Evolutionary conservation across 2,888 invertebrate genomes (phyloP).

Genomic region (Tetropium fuscum): DNA sequence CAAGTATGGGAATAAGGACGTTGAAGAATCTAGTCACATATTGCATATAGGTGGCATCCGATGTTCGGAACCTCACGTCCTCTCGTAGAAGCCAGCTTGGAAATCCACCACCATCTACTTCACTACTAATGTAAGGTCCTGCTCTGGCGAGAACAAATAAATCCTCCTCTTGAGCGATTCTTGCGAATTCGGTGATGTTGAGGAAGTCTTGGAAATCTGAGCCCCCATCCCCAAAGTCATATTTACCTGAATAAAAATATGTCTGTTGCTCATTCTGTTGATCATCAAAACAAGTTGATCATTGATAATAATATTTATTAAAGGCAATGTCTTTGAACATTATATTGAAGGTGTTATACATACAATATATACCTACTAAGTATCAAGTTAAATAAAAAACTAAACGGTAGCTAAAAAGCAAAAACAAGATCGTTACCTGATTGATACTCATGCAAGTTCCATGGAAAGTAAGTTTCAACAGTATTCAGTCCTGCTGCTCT

Average conservation of each 20-base stretch:
- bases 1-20: conserved; percentile 66
- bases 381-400: too few relatives aligned
- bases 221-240: conserved; percentile 72
- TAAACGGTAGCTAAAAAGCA: too few relatives aligned
- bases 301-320: too few relatives aligned
- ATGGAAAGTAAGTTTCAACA: conserved; percentile 86
- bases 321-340: too few relatives aligned
- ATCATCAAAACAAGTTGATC: too few relatives aligned
- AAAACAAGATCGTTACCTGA: too few relatives aligned
- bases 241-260: conserved; percentile 74
- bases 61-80: conserved; percentile 45
- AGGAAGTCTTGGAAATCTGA: conserved; percentile 68
- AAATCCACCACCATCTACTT: conserved; percentile 76
- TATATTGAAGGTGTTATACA: too few relatives aligned
- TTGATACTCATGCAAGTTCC: conserved; percentile 94
- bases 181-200: conserved; percentile 75
- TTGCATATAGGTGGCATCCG: conserved; percentile 60
- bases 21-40: conserved; percentile 58
- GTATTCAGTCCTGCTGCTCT: conserved; percentile 89
- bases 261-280: too few relatives aligned
- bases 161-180: conserved; percentile 80
- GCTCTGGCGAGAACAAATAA: conserved; percentile 84
- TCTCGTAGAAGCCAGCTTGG: conserved; percentile 61
- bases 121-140: conserved; percentile 94
- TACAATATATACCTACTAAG: too few relatives aligned